Base-by-base conservation (phyloP, 2,113 vertebrate genomes). In the Sprattus sprattus region DNA sequence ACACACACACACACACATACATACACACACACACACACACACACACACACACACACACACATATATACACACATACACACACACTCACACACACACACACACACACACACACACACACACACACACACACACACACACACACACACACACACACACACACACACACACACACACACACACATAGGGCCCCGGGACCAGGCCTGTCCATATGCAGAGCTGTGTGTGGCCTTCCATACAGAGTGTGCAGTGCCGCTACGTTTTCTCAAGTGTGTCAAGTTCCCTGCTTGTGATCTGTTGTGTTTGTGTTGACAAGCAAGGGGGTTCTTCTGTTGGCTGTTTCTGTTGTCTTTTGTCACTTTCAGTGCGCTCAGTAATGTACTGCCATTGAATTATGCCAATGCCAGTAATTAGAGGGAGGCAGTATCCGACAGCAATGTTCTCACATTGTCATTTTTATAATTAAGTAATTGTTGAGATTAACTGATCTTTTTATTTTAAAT, bases 21-120 rank as follows among this genome's bases (percentile, higher is more conserved):
- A 10, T 8, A 49, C 47, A 25, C 83, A 60, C 60, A 20, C 83
- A 46, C 64, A 39, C 45, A 44, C 64, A 22, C 64, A 44, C 22
- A 39, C 83, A 47, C 83, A 78, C 25, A 78, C 60, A 64, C 52
- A 45, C 81, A 67, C 57, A 82, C 54, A 46, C 81, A 67, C 44
- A 54, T 60, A 44, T n/a, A n/a, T n/a, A 11, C 47, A 49, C 47
- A 10, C 47, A 49, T 8, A 25, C 83, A 60, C 60, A 20, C 83
- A 46, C 64, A 39, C 45, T 20, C 64, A 22, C 64, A 44, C 22
- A 39, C 83, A 47, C 83, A 78, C 25, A 78, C 60, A 64, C 52
- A 45, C 81, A 67, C 57, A 82, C 54, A 46, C 81, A 67, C 44
- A 54, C 20, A 22, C 18, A 22, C 57, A 49, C 47, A 49, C 3